Percentiles rank a stretch among this genome's conserved stretches.
These are phyloP conservation scores for Meandrina meandrites DNA, from an alignment of 92 coral and sea anemone genomes.

Conservation along the genomic window DNA sequence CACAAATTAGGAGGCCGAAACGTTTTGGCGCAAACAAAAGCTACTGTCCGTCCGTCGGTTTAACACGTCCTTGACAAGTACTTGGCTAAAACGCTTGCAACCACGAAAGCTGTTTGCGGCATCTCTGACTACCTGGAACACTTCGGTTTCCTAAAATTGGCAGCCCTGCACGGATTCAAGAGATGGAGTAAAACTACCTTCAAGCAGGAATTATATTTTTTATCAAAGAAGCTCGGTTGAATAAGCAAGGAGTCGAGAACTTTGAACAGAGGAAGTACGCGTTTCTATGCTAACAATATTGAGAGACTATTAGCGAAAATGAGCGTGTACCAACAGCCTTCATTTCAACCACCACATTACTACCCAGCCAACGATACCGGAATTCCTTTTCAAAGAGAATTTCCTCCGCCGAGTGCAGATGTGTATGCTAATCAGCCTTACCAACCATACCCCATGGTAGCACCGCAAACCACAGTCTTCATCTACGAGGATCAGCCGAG, in stretches of 20 bases:
- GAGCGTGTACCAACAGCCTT: conserved; percentile 43
- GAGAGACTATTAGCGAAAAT: background rate
- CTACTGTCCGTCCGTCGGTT: background rate
- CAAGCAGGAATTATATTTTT: background rate
- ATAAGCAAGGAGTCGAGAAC: background rate
- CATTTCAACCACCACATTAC: conserved; percentile 42
- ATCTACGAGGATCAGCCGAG: conserved; percentile 55
- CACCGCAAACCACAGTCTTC: conserved; percentile 63
- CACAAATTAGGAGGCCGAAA: background rate
- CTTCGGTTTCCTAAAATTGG: background rate
- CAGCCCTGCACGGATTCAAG: background rate
- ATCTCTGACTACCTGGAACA: background rate
- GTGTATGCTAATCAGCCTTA: conserved; percentile 62
- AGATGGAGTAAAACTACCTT: background rate
- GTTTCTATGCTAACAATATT: background rate
- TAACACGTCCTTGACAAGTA: conserved; percentile 11
- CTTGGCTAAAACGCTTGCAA: background rate
- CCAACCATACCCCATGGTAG: conserved; percentile 62
- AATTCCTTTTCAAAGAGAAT: conserved; percentile 1
- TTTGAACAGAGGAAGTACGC: background rate
- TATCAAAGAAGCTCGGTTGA: background rate
- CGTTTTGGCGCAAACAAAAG: background rate
- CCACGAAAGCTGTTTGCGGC: background rate
- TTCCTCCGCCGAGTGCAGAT: conserved; percentile 14
- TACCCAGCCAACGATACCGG: conserved; percentile 19